Evolutionary conservation across 2,797 vertebrate genomes (phyloP).

Genomic region (Spondyliosoma cantharus): DNA sequence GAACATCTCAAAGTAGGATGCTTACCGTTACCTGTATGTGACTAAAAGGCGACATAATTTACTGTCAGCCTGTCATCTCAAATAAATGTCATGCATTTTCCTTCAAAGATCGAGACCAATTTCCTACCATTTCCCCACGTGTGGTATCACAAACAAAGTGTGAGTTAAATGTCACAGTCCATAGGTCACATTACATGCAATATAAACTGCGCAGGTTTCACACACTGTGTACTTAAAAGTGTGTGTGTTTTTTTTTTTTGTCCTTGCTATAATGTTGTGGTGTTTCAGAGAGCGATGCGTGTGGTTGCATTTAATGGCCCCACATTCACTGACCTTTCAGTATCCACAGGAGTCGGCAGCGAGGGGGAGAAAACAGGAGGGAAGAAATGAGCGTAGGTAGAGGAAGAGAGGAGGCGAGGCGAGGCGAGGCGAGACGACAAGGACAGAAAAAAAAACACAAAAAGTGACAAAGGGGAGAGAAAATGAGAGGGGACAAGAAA

Average conservation of each 20-base stretch:
- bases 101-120: slow-evolving; percentile 21
- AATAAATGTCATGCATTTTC: slow-evolving; percentile 24
- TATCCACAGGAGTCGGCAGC: slow-evolving; percentile 52
- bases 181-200: slow-evolving; percentile 2
- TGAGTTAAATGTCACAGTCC: slow-evolving; percentile 41
- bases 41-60: slow-evolving; percentile 12
- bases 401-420: background rate
- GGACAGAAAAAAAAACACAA: background rate
- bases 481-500: no score
- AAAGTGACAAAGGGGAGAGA: no score
- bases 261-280: background rate
- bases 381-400: background rate
- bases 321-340: slow-evolving; percentile 70
- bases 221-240: background rate
- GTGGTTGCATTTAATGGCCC: slow-evolving; percentile 50
- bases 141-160: background rate
- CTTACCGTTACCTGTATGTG: slow-evolving; percentile 1
- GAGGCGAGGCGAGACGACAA: background rate
- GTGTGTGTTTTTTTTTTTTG: slow-evolving; percentile 5
- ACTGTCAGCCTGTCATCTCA: background rate
- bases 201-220: background rate
- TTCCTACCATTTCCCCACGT: background rate
- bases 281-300: slow-evolving; percentile 13
- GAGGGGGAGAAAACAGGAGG: slow-evolving; percentile 3
- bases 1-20: background rate